Evolutionary conservation across 2,113 vertebrate genomes (phyloP), one percentile per base, ranked within the genome.

Genomic region (Psephotus haematonotus): DNA sequence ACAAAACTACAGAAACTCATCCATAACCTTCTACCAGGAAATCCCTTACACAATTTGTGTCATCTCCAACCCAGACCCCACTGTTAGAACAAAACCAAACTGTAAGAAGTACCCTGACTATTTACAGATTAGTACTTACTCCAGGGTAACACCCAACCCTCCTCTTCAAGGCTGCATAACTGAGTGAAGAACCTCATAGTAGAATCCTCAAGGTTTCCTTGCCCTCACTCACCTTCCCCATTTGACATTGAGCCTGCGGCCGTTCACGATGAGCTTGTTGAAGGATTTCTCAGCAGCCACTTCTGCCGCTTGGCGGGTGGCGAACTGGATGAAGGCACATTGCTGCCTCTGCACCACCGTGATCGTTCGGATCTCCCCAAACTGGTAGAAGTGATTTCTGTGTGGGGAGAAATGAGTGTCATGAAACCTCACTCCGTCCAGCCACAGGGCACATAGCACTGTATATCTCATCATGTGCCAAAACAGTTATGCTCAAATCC

Each of bases 271-370:
- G 76, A 99, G 98, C 81, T 99, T 99, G 96, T 99, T 99, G 96
- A 99, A 99, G 62, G 99, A 99, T 95, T 99, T 99, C 97, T 99
- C 99, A 1, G 99, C 99, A 23, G 99, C 99, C 67, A 98, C 98
- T 86, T 99, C 99, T 3, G 99, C 99, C 12, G 99, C 97, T 71
- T 99, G 99, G 9, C 99, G 97, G 2, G 99, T 99, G 80, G 99
- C 99, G 78, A 99, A 99, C 98, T 99, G 99, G 96, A 99, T 99
- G 93, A 99, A 99, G 28, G 99, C 99, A 74, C 99, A 99, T 46
- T 99, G 99, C 78, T 99, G 99, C 91, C 99, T 98, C 95, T 99
- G 99, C 22, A 99, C 99, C 6, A 99, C 99, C 0, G 99, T 99
- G 85, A 99, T 99, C 1, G 99, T 99, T 43, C 99, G 98, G 50